A percentile compares a stretch with the other conserved stretches of the same genome.
Evolutionary conservation across 2,113 vertebrate genomes (phyloP).

Genomic region (Pituophis catenifer): DNA sequence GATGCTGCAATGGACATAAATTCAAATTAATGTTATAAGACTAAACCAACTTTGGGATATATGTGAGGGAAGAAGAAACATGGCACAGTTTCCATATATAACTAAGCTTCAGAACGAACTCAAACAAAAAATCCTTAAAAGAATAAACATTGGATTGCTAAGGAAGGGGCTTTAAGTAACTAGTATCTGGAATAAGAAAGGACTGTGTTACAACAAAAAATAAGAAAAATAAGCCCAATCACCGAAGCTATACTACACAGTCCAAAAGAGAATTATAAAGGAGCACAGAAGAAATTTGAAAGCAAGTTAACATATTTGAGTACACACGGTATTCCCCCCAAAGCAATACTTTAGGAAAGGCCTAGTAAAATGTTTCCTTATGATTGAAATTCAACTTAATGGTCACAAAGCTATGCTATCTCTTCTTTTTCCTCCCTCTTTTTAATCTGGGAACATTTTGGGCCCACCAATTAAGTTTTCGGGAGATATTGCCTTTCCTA

Average conservation of each 20-base stretch:
- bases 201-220: background rate
- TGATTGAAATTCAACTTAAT: background rate
- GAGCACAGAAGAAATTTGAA: background rate
- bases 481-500: background rate
- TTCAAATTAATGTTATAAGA: background rate
- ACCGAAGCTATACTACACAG: background rate
- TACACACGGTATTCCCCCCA: background rate
- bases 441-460: background rate
- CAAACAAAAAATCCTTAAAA: background rate
- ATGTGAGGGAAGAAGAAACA: background rate
- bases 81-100: background rate
- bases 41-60: background rate
- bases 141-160: background rate
- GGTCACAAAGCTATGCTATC: background rate
- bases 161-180: background rate
- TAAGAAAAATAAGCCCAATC: background rate
- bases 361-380: background rate
- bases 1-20: background rate
- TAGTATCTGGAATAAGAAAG: background rate
- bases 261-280: background rate
- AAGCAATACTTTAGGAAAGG: background rate
- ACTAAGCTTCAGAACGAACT: background rate
- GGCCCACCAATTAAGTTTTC: background rate
- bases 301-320: background rate
- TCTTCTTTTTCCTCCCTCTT: background rate